Conservation (phyloP, 2,113 vertebrate genomes). For the Nesoenas mayeri region DNA sequence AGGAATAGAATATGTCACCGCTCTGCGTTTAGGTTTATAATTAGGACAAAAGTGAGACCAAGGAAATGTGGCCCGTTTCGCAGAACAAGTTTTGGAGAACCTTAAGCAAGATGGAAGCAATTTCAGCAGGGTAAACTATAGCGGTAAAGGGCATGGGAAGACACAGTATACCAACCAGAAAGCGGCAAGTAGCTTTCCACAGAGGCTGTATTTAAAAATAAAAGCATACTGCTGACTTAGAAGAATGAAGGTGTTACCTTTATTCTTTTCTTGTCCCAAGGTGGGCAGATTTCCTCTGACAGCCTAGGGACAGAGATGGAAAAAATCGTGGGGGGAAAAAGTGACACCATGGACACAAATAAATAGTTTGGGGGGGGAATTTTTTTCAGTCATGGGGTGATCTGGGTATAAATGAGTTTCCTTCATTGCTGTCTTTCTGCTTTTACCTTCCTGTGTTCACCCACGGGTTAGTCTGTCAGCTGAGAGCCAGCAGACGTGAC, state of each 20-base stretch:
- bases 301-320: not conserved
- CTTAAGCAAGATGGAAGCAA: constrained; percentile 52
- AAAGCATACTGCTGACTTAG: constrained; percentile 11
- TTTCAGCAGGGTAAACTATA: not conserved
- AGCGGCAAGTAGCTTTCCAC: constrained; percentile 4
- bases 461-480: not conserved
- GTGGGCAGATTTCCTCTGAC: not conserved
- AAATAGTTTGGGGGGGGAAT: not conserved
- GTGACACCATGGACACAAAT: not conserved
- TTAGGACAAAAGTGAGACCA: constrained; percentile 70
- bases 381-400: not conserved
- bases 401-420: not conserved
- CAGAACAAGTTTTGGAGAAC: constrained; percentile 36
- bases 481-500: not conserved
- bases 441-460: not conserved
- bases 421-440: not conserved
- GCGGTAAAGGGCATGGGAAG: constrained; percentile 33
- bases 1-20: constrained; percentile 62
- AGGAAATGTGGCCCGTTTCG: constrained; percentile 11
- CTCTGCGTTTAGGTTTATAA: constrained; percentile 70
- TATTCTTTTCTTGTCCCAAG: not conserved
- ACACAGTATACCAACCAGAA: not conserved
- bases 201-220: constrained; percentile 40
- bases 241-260: not conserved
- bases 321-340: not conserved